Evolutionary conservation across 2,888 invertebrate genomes (phyloP).

Genomic region (Zhengitettix transpicula): DNA sequence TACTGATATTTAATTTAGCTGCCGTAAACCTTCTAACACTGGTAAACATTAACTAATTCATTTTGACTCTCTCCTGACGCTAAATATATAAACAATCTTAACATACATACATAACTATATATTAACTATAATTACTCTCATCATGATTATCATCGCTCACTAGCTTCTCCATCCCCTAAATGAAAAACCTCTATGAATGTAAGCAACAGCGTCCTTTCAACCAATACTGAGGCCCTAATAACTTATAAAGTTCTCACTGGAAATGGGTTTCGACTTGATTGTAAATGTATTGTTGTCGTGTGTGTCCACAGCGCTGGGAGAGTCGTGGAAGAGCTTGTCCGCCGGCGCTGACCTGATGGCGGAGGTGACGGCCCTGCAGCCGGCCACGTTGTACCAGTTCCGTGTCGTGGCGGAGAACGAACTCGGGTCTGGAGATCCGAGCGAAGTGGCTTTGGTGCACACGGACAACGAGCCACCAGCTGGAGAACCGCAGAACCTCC

Average conservation of each 20-base stretch:
- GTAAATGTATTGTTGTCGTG: not conserved
- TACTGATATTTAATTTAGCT: too few species aligned
- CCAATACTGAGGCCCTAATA: too few species aligned
- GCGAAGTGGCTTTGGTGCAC: slow-evolving; percentile 18
- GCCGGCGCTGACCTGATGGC: slow-evolving; percentile 17
- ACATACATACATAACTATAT: too few species aligned
- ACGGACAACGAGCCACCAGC: slow-evolving; percentile 27
- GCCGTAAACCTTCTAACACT: too few species aligned
- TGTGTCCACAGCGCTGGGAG: not conserved
- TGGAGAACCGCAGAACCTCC: slow-evolving; percentile 20
- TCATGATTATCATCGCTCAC: too few species aligned
- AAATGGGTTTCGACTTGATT: not conserved
- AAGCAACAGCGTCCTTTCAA: too few species aligned
- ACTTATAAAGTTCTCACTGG: not conserved
- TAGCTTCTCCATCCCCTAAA: too few species aligned
- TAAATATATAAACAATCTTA: too few species aligned
- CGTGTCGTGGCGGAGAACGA: slow-evolving; percentile 26
- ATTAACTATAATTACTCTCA: too few species aligned
- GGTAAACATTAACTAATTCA: too few species aligned
- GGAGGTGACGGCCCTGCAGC: slow-evolving; percentile 20
- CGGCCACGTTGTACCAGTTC: slow-evolving; percentile 25
- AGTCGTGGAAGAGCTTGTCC: not conserved
- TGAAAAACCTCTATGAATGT: too few species aligned
- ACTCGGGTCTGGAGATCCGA: slow-evolving; percentile 23
- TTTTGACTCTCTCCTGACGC: too few species aligned